phyloP scores from a whole-genome alignment of 2,888 invertebrate genomes.

The Drosophila peninsularis region DNA sequence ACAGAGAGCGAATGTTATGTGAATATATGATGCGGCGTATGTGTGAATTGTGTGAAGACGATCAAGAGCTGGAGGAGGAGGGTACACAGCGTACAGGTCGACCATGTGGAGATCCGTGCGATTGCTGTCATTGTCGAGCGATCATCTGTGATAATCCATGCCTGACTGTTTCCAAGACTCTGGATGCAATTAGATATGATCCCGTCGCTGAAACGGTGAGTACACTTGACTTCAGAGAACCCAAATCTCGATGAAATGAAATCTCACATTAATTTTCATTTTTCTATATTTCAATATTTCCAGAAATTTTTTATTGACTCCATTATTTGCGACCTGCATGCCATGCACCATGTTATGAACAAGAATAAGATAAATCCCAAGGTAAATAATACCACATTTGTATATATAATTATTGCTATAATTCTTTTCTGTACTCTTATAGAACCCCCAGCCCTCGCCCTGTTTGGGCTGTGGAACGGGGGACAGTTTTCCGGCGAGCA shows the following conservation, averaged over 20 bases:
- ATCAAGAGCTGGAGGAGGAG: constrained; percentile 13
- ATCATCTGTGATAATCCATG: constrained; percentile 56
- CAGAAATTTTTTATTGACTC: constrained; percentile 82
- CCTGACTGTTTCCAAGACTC: constrained; percentile 53
- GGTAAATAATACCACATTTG: constrained; percentile 32
- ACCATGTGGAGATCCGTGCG: constrained; percentile 40
- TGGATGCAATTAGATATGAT: constrained; percentile 54
- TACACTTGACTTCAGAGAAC: background rate
- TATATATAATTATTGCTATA: background rate
- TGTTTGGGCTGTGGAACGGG: constrained; percentile 33
- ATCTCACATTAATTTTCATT: too few relatives aligned
- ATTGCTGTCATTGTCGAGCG: constrained; percentile 75
- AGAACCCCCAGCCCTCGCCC: constrained; percentile 34
- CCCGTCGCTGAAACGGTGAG: constrained; percentile 65
- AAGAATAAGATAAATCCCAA: constrained; percentile 55
- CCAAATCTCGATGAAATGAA: background rate
- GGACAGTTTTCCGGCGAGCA: constrained; percentile 79
- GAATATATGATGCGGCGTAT: constrained; percentile 47
- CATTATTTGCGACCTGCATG: constrained; percentile 75
- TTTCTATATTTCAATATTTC: too few relatives aligned
- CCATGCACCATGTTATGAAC: constrained; percentile 76
- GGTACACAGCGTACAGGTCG: background rate
- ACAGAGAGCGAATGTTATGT: constrained; percentile 45
- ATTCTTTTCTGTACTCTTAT: background rate
- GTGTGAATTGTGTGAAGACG: constrained; percentile 37